Percentiles rank a stretch among this genome's conserved stretches.
phyloP scores from a whole-genome alignment of 2,113 vertebrate genomes.

The Colossoma macropomum region DNA sequence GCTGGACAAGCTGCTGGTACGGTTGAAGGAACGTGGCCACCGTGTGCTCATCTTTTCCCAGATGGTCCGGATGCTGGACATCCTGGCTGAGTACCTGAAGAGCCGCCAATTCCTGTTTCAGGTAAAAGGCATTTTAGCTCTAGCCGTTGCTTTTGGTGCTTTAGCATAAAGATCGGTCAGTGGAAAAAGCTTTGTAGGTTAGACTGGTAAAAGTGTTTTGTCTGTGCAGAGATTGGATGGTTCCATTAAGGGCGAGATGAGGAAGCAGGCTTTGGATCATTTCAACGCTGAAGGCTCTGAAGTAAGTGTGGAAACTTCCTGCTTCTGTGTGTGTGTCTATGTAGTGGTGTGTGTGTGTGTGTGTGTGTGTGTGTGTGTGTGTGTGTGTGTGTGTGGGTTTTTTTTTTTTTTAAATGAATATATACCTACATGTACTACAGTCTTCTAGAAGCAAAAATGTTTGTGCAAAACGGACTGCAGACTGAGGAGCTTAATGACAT shows the following conservation, averaged over 20 bases:
- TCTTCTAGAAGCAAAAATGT: not conserved
- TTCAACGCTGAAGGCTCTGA: slow-evolving; percentile 98
- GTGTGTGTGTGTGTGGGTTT: too few relatives aligned
- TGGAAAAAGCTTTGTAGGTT: not conserved
- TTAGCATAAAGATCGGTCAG: not conserved
- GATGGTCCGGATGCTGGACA: slow-evolving; percentile 99
- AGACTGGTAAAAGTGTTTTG: slow-evolving; percentile 24
- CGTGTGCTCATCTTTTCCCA: slow-evolving; percentile 98
- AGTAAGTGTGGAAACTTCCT: slow-evolving; percentile 70
- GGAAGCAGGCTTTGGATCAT: slow-evolving; percentile 96
- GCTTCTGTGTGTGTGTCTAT: too few relatives aligned
- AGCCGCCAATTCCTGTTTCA: slow-evolving; percentile 95
- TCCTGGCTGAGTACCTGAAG: slow-evolving; percentile 95
- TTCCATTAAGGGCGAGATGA: slow-evolving; percentile 96
- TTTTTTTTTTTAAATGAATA: too few relatives aligned
- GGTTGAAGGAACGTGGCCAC: slow-evolving; percentile 93
- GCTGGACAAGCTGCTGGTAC: slow-evolving; percentile 94
- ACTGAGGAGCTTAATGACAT: too few relatives aligned
- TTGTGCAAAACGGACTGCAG: not conserved
- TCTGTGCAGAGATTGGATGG: slow-evolving; percentile 90
- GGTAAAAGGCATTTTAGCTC: slow-evolving; percentile 68
- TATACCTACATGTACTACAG: not conserved
- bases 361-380: too few relatives aligned
- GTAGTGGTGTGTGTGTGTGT: too few relatives aligned
- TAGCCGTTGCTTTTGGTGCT: not conserved